These are phyloP conservation scores for Brachylomia viminalis DNA, from an alignment of 2,888 invertebrate genomes.

Conservation along the genomic window DNA sequence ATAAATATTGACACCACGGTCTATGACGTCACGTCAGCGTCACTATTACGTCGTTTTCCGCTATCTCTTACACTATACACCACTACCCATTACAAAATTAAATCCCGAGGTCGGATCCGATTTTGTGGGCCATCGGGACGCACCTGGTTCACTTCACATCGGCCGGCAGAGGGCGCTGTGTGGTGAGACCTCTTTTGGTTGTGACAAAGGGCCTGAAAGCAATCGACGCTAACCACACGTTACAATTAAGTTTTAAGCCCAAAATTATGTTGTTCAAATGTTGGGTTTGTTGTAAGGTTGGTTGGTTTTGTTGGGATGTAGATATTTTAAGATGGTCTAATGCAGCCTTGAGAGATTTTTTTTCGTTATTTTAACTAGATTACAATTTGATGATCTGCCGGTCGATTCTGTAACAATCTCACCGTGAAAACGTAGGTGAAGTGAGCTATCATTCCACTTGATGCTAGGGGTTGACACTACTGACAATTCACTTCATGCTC, in stretches of 20 bases:
- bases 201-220: conserved; percentile 39
- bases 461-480: no score
- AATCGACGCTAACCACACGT: conserved; percentile 49
- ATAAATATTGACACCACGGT: neutral
- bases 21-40: neutral
- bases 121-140: conserved; percentile 72
- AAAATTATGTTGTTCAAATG: conserved; percentile 21
- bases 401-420: no score
- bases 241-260: conserved; percentile 53
- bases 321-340: neutral
- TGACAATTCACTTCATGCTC: no score
- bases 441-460: no score
- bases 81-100: conserved; percentile 67
- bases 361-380: neutral
- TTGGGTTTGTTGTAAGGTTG: conserved; percentile 7
- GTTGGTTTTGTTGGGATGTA: neutral
- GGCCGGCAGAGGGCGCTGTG: conserved; percentile 53
- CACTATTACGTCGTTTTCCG: neutral
- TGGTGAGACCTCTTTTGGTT: conserved; percentile 53
- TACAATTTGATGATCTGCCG: neutral
- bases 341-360: no score
- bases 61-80: conserved; percentile 13
- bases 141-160: conserved; percentile 60
- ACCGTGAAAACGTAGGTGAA: no score
- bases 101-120: conserved; percentile 71